These are phyloP conservation scores for Neofelis nebulosa DNA, from an alignment of 2,113 vertebrate genomes.

Conservation along the genomic window DNA sequence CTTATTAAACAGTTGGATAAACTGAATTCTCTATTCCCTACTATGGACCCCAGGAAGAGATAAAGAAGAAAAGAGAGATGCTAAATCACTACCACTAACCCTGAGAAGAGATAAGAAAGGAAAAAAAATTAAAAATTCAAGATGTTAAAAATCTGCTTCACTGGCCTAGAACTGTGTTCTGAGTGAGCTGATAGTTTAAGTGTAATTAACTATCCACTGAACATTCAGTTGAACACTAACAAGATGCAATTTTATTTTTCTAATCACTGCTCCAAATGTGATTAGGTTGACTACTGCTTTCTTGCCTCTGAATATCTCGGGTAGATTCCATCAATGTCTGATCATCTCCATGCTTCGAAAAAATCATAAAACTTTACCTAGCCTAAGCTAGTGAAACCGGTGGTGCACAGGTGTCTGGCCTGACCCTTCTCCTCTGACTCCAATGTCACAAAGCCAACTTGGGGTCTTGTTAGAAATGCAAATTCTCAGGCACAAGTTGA, in stretches of 20 bases:
- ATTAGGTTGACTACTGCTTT: neutral
- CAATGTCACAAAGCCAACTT: neutral
- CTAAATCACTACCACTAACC: neutral
- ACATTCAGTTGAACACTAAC: neutral
- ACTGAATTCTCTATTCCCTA: neutral
- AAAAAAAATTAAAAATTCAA: neutral
- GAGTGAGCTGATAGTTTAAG: neutral
- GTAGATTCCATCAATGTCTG: neutral
- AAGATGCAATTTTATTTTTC: constrained; percentile 30
- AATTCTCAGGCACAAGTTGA: neutral
- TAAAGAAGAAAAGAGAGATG: neutral
- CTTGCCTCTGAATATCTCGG: neutral
- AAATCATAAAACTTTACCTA: neutral
- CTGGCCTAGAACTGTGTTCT: neutral
- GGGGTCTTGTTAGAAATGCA: neutral
- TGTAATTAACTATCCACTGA: neutral
- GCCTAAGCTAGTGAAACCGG: neutral
- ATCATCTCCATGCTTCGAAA: neutral
- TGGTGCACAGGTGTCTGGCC: neutral
- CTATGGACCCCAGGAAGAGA: neutral
- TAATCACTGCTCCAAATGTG: neutral
- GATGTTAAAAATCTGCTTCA: neutral
- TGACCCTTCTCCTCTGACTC: neutral
- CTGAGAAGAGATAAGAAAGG: neutral
- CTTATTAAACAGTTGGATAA: neutral